Percentiles rank a stretch among this genome's conserved stretches.
These are phyloP conservation scores for Zeugodacus cucurbitae DNA, from an alignment of 1,140 invertebrate species.

Conservation along the genomic window DNA sequence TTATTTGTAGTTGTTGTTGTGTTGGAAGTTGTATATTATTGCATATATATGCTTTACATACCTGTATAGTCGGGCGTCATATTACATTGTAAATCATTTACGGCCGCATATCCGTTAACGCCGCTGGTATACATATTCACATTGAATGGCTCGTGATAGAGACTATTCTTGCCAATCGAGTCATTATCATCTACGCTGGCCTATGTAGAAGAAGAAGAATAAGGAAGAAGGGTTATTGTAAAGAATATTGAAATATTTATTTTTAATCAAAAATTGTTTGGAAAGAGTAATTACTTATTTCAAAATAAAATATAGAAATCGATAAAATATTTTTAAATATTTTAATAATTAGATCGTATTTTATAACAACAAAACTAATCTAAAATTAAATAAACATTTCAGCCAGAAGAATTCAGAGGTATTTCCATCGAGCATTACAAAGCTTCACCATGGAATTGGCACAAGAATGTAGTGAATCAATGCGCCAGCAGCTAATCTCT, in stretches of 20 bases:
- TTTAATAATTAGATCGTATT: no score
- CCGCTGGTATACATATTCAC: conserved; percentile 67
- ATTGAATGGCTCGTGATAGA: conserved; percentile 69
- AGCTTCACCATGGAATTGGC: neutral
- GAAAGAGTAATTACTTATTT: no score
- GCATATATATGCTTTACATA: conserved; percentile 53
- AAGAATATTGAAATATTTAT: no score
- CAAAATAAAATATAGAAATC: neutral
- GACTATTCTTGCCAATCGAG: conserved; percentile 67
- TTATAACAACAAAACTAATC: no score
- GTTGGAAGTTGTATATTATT: neutral
- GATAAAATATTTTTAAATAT: neutral
- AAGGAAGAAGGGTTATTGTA: neutral
- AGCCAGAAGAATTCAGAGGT: neutral
- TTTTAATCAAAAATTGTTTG: no score
- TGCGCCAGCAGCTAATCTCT: neutral
- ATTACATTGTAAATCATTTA: conserved; percentile 66
- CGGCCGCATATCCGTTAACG: conserved; percentile 64
- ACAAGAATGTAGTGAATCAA: neutral
- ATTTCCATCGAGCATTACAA: neutral
- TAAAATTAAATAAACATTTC: neutral
- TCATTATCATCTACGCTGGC: conserved; percentile 65
- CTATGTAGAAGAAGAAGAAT: conserved; percentile 42
- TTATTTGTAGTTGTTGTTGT: neutral
- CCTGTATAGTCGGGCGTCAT: conserved; percentile 68